phyloP scores from a whole-genome alignment of 2,113 vertebrate genomes.

The Prionailurus viverrinus region DNA sequence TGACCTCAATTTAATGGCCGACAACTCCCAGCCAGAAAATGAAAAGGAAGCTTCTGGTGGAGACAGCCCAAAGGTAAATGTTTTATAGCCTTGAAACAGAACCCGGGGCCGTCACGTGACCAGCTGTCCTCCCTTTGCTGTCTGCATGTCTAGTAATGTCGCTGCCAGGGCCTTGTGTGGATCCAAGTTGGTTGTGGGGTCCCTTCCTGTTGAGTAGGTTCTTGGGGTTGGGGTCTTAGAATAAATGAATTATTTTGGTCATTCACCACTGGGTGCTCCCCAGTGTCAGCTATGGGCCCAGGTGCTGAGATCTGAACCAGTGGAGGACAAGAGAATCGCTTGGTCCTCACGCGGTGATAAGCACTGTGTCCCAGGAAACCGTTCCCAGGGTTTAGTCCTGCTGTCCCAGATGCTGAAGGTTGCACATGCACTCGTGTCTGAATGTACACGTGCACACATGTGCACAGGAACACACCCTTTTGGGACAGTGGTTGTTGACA shows the following conservation, averaged over 20 bases:
- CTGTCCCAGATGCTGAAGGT: neutral
- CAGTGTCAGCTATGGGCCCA: neutral
- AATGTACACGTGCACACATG: rapidly evolving
- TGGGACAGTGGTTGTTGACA: neutral
- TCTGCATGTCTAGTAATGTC: neutral
- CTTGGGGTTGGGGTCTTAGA: neutral
- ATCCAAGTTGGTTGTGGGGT: neutral
- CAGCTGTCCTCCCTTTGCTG: rapidly evolving
- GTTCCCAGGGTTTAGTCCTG: neutral
- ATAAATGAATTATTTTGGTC: neutral
- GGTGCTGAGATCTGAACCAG: neutral
- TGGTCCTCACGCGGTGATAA: neutral
- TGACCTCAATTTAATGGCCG: slow-evolving; percentile 96
- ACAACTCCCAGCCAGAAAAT: slow-evolving; percentile 96
- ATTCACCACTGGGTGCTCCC: neutral
- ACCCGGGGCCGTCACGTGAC: neutral
- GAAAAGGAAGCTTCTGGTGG: slow-evolving; percentile 98
- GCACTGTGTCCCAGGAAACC: neutral
- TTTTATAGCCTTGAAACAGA: neutral
- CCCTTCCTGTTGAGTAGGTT: neutral
- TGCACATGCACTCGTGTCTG: neutral
- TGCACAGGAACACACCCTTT: neutral
- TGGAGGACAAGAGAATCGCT: rapidly evolving
- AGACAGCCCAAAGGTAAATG: slow-evolving; percentile 98
- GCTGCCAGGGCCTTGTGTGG: neutral